Evolutionary conservation across 2,888 invertebrate genomes (phyloP), one percentile per base, ranked within the genome.

Genomic region (Julus scandinavius): DNA sequence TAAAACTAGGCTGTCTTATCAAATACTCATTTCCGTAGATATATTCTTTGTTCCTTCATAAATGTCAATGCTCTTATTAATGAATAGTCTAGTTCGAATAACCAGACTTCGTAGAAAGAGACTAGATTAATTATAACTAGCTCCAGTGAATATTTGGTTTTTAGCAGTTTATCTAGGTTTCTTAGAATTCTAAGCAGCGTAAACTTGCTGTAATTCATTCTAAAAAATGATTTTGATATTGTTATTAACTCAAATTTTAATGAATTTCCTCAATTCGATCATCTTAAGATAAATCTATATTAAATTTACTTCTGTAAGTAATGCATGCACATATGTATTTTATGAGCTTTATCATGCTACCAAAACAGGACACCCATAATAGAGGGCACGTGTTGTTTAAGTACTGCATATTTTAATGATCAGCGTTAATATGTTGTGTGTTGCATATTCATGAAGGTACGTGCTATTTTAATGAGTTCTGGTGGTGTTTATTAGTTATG

Each of bases 401-500:
- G 58, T 15, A 58, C 63, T 72, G 63, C 9, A 11, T 20, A 38
- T 38, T 72, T 72, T 72, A 72, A 29, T 72, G 72, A 29, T 4
- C 5, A 72, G 80, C 13, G 11, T 9, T 29, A 38, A 9, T 80
- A 80, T 13, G 38, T 80, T 1, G 29, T 13, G 13, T 13, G 6
- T 72, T 6, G 29, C 20, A 13, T 80, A 80, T 38, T 29, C 63
- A 72, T 29, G 7, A 20, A 72, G n/a, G 80, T 38, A 38, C 80
- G 80, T 80, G 80, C 9, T 80, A 80, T 80, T 80, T 38, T 80
- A 80, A 80, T 80, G 80, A 80, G 80, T 38, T 9, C 80, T 80
- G 38, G 80, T 80, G 80, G 29, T 6, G 29, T 29, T 80, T 63
- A 63, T n/a, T 17, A 63, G 63, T 63, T n/a, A 63, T 63, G 63